phyloP scores from a whole-genome alignment of 2,888 invertebrate genomes.

The Germaria angustata region DNA sequence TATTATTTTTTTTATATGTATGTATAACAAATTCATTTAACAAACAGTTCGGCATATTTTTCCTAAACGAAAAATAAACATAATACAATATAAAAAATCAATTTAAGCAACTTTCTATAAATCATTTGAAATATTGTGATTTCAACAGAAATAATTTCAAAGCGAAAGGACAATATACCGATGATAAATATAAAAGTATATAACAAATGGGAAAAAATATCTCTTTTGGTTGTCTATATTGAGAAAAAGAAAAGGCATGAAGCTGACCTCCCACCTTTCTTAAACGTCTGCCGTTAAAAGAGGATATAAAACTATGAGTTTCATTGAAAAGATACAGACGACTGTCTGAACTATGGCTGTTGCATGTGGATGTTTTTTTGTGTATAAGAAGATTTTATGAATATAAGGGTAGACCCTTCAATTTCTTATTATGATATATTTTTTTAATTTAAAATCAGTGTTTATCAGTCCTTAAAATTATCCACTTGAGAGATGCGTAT shows the following conservation, averaged over 20 bases:
- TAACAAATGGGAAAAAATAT: background rate
- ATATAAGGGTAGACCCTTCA: background rate
- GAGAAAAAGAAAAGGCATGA: background rate
- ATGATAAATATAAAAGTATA: conserved; percentile 29
- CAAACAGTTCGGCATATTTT: conserved; percentile 21
- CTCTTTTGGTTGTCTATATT: background rate
- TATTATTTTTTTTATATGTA: background rate
- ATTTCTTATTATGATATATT: too few relatives aligned
- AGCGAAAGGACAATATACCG: conserved; percentile 43
- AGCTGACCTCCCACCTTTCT: background rate
- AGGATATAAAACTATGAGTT: conserved; percentile 17
- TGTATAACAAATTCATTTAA: conserved; percentile 40
- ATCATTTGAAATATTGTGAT: conserved; percentile 44
- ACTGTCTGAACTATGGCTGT: conserved; percentile 35
- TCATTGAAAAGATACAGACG: conserved; percentile 18
- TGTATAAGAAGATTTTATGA: background rate
- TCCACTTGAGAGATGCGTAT: too few relatives aligned
- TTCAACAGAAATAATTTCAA: conserved; percentile 33
- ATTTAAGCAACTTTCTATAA: conserved; percentile 56
- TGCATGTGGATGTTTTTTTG: background rate
- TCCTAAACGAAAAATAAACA: conserved; percentile 19
- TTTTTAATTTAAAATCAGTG: too few relatives aligned
- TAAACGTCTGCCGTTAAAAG: background rate
- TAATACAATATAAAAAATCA: conserved; percentile 18
- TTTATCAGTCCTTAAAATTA: too few relatives aligned